A percentile compares a stretch with the other conserved stretches of the same genome.
Conservation (phyloP, 2,797 vertebrate genomes). For the Chlorospingus flavigularis region DNA sequence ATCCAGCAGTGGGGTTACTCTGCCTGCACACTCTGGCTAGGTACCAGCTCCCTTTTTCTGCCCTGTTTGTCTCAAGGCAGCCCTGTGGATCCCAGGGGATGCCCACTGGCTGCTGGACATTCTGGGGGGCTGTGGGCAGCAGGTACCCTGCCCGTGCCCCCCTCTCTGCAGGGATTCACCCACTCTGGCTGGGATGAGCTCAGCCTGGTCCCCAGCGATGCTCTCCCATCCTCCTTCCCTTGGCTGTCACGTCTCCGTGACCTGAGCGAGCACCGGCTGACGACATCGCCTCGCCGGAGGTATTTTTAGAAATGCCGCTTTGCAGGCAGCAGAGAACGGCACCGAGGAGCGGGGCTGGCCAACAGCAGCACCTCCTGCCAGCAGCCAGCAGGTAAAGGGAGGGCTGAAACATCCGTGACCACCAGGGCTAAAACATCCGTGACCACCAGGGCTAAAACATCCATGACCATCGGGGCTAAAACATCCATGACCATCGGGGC, state of each 20-base stretch:
- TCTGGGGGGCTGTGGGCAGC: background rate
- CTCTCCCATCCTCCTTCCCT: background rate
- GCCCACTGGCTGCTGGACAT: rapidly evolving
- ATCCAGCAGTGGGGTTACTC: background rate
- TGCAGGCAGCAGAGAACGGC: conserved; percentile 7
- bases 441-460: background rate
- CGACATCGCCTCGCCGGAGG: background rate
- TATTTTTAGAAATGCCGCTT: conserved; percentile 32
- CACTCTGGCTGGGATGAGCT: rapidly evolving
- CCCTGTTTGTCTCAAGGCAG: background rate
- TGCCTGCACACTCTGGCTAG: background rate
- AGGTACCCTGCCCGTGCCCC: rapidly evolving
- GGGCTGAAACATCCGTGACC: rapidly evolving
- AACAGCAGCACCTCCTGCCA: background rate
- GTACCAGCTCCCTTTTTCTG: background rate
- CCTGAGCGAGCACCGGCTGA: background rate
- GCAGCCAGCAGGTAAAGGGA: background rate
- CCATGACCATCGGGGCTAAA: background rate
- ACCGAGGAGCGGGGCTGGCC: rapidly evolving
- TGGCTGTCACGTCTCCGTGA: background rate
- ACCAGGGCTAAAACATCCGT: background rate
- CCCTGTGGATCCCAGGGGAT: background rate
- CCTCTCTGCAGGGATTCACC: background rate
- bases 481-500: background rate
- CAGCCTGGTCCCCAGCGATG: background rate